These are phyloP conservation scores for Scalopus aquaticus DNA, from an alignment of 2,113 vertebrate genomes.

Conservation along the genomic window DNA sequence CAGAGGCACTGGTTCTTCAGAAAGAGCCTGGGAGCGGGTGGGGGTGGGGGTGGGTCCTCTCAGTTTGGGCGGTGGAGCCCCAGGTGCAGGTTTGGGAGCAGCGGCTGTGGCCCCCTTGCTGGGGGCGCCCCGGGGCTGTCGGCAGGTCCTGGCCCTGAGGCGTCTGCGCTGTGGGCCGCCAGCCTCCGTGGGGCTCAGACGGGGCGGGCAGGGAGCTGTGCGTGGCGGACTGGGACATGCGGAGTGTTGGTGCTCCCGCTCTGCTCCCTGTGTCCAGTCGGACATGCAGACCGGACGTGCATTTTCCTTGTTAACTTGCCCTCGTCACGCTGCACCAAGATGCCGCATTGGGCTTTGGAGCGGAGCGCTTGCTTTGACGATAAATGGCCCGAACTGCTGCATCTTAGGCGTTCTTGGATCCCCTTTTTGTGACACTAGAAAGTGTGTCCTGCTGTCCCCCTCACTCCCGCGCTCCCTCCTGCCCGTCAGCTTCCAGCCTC, in stretches of 20 bases:
- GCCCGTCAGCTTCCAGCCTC: not conserved
- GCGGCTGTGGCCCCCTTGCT: too few relatives aligned
- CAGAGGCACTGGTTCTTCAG: too few relatives aligned
- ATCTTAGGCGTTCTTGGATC: slow-evolving; percentile 5
- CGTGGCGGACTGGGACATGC: too few relatives aligned
- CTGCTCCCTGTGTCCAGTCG: not conserved
- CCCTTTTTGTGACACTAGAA: not conserved
- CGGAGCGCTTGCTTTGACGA: slow-evolving; percentile 35
- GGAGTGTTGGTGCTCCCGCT: too few relatives aligned
- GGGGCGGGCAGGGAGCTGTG: too few relatives aligned
- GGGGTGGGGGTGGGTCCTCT: too few relatives aligned
- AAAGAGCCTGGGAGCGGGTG: too few relatives aligned
- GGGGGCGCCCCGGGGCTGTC: too few relatives aligned
- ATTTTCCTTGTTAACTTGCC: not conserved
- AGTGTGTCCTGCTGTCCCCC: not conserved
- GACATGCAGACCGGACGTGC: not conserved
- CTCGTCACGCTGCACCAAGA: not conserved
- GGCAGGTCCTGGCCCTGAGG: too few relatives aligned
- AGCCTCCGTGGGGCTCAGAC: too few relatives aligned
- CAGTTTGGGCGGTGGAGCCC: not conserved
- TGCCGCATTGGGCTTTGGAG: not conserved
- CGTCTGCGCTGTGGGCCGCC: too few relatives aligned
- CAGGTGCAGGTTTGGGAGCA: not conserved
- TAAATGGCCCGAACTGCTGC: not conserved
- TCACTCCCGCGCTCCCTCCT: not conserved